Base-by-base conservation (phyloP, 2,113 vertebrate species). In the Columbina picui region DNA sequence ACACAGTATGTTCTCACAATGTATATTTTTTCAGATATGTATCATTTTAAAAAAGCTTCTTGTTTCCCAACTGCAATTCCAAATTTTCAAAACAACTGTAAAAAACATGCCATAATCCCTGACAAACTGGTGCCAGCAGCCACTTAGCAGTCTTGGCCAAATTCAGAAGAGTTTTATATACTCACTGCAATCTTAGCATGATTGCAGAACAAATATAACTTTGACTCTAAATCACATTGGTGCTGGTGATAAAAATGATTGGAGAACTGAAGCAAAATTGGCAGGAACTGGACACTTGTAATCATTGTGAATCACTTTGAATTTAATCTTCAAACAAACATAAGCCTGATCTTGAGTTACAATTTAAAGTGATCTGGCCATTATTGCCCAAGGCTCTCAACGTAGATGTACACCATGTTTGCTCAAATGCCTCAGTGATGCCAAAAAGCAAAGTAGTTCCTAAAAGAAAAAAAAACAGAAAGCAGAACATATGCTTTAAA, bases 51-150 rank as follows among this genome's bases (percentile, higher is more conserved):
- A 61, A 97, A 93, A 90, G 63, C 71, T 96, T 79, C 94, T 94
- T 97, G 94, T 97, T 97, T 97, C 71, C 95, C 90, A 95, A 96
- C 92, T 94, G 88, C 88, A 90, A 92, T 83, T 81, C 86, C 80
- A 80, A 76, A 94, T 86, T 93, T 96, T 97, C 91, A 93, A 85
- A 95, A 87, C 94, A 94, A 83, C 75, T 74, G 88, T 76, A 92
- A 96, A 92, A 96, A 97, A 86, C 79, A 90, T 88, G 83, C 55
- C 82, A 86, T 73, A 96, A 93, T 96, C 67, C 87, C 64, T 88
- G 45, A 83, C 82, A 94, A 95, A 93, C 12, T 22, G 29, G 32
- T 93, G 92, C 88, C 95, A 92, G 83, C 94, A 97, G 85, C 53
- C 92, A 61, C 63, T 91, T 94, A 49, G 47, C 79, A 86, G 85